Base-by-base conservation (phyloP, 2,888 invertebrate genomes). In the Caenorhabditis sp. region DNA sequence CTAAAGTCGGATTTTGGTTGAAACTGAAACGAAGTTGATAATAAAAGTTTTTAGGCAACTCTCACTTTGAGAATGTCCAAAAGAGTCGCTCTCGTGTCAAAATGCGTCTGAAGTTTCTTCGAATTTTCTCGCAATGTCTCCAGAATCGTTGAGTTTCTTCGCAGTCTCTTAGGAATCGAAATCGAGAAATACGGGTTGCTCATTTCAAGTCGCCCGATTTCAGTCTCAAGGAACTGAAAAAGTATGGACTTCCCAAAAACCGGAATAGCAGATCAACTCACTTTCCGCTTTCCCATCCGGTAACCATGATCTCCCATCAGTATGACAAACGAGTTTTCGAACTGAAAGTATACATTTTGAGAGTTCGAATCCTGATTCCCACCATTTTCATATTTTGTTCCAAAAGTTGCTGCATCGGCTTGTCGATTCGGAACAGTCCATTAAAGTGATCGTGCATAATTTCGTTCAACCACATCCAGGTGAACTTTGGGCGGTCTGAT, bases 271-370 rank as follows among this genome's bases (percentile, higher is more conserved):
- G 40, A 40, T 40, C 3, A 15, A 40, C 50, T 53, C 1, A 53
- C 55, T 20, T 8, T 13, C 9, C 32, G 61, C 28, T 53, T 50
- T 15, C 85, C 85, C 13, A 84, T 71, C 0, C 87, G 80, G 22
- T 76, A 62, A 35, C 87, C 85, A 53, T 87, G 87, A 51, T 87
- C 87, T 13, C 87, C 87, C 82, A 87, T 83, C 40, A 87, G 55
- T 28, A 85, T 60, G 0, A 85, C 53, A 61, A 83, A 87, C 20
- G 84, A 80, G 55, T 85, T 84, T 50, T 84, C 70, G 24, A 87
- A 65, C 85, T 85, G 62, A 44, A 61, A 69, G 24, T 32, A 40
- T 24, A 1, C 4, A 51, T 18, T 22, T 51, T 2, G 32, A 32
- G 32, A 6, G 4, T 40, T 55, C 64, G 71, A 53, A 22, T 51